Conservation (phyloP, 1,140 invertebrate species). For the Pentalonia nigronervosa region DNA sequence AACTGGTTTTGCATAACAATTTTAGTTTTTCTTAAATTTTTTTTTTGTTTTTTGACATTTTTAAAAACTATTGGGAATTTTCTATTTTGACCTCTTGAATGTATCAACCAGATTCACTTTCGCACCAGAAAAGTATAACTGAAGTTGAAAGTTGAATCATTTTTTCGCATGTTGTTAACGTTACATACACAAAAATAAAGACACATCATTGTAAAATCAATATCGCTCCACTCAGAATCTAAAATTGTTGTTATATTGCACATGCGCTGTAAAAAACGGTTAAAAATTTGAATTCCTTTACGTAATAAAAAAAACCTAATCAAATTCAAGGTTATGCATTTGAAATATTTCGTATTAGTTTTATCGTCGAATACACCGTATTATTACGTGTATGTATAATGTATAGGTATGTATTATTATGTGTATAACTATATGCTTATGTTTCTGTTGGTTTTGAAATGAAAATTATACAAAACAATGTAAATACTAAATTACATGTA, state of each 20-base stretch:
- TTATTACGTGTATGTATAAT: background rate
- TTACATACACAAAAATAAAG: too few relatives aligned
- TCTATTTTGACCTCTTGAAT: too few relatives aligned
- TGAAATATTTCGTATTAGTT: background rate
- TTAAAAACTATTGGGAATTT: too few relatives aligned
- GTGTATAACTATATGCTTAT: background rate
- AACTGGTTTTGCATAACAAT: too few relatives aligned
- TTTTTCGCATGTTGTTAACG: too few relatives aligned
- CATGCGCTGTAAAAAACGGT: background rate
- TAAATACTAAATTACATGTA: background rate
- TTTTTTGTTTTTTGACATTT: too few relatives aligned
- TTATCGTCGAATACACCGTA: background rate
- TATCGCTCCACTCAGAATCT: too few relatives aligned
- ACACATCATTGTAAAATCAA: too few relatives aligned
- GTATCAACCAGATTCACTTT: too few relatives aligned
- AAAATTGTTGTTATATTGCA: background rate
- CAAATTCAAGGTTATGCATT: background rate
- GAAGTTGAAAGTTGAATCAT: too few relatives aligned
- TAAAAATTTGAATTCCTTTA: background rate
- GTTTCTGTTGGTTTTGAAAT: background rate
- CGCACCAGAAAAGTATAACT: too few relatives aligned
- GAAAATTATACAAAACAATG: background rate
- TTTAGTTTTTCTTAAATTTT: too few relatives aligned
- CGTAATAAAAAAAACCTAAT: background rate
- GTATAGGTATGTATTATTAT: background rate